Percentiles rank a stretch among this genome's conserved stretches.
Evolutionary conservation across 2,113 vertebrate species (phyloP).

Genomic region (Sander lucioperca): DNA sequence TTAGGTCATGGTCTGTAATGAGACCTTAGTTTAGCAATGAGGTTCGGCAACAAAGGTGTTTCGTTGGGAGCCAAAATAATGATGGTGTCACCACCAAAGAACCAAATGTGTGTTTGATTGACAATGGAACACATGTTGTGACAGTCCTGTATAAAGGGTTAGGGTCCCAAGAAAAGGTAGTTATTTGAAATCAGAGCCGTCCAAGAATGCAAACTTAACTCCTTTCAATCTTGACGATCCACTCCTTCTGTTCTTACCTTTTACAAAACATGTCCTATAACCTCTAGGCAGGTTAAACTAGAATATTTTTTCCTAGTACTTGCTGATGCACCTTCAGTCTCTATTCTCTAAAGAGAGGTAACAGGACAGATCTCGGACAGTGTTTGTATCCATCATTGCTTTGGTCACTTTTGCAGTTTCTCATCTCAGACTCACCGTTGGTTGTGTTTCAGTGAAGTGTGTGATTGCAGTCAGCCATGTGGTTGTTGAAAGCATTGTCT

Average conservation of each 20-base stretch:
- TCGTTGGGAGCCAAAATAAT: neutral
- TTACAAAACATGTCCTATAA: too few relatives aligned
- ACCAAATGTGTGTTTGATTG: neutral
- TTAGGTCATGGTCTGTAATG: neutral
- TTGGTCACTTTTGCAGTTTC: slow-evolving; percentile 67
- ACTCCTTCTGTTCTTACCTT: too few relatives aligned
- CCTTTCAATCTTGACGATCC: too few relatives aligned
- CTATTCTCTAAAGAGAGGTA: neutral
- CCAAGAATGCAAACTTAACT: too few relatives aligned
- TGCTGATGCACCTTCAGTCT: neutral
- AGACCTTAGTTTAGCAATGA: neutral
- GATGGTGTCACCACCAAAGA: neutral
- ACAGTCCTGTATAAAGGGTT: neutral
- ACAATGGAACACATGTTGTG: neutral
- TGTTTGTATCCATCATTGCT: slow-evolving; percentile 39
- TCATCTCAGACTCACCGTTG: slow-evolving; percentile 46
- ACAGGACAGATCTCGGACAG: slow-evolving; percentile 10
- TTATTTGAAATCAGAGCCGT: neutral
- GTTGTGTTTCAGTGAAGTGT: slow-evolving; percentile 60
- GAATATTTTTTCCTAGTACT: neutral
- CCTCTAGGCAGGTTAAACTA: neutral
- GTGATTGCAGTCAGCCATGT: slow-evolving; percentile 51
- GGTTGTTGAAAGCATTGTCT: slow-evolving; percentile 42
- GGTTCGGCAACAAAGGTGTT: neutral
- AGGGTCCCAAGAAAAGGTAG: neutral